phyloP scores from a whole-genome alignment of 2,797 vertebrate species.

The Anguilla obscura region DNA sequence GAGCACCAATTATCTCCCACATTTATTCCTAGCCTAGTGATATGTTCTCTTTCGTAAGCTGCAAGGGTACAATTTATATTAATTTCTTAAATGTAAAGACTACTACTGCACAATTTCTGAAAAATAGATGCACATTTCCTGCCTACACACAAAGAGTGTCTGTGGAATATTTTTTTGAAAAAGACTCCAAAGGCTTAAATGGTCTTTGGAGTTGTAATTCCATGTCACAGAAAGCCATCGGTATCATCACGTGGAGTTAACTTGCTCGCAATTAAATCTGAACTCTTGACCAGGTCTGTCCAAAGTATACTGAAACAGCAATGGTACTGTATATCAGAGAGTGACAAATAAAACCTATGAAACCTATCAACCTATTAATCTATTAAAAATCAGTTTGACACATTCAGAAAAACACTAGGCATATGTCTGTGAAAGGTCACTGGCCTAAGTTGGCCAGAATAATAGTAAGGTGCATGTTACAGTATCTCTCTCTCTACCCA shows the following conservation, averaged over 20 bases:
- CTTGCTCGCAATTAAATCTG: neutral
- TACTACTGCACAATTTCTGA: neutral
- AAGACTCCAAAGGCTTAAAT: too few relatives aligned
- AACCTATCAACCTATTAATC: neutral
- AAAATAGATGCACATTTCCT: neutral
- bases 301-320: neutral
- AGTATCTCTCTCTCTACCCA: neutral
- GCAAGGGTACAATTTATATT: constrained; percentile 21
- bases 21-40: constrained; percentile 23
- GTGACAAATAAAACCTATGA: neutral
- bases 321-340: neutral
- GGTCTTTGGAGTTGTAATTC: neutral
- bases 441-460: neutral
- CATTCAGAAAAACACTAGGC: neutral
- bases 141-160: neutral
- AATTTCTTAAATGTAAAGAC: constrained; percentile 19
- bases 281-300: neutral
- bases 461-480: neutral
- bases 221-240: neutral
- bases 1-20: constrained; percentile 2
- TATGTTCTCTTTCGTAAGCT: constrained; percentile 8
- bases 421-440: neutral
- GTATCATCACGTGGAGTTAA: neutral
- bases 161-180: neutral
- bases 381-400: neutral